These are phyloP conservation scores for Drymodes brunneopygia DNA, from an alignment of 2,113 vertebrate species.

Conservation along the genomic window DNA sequence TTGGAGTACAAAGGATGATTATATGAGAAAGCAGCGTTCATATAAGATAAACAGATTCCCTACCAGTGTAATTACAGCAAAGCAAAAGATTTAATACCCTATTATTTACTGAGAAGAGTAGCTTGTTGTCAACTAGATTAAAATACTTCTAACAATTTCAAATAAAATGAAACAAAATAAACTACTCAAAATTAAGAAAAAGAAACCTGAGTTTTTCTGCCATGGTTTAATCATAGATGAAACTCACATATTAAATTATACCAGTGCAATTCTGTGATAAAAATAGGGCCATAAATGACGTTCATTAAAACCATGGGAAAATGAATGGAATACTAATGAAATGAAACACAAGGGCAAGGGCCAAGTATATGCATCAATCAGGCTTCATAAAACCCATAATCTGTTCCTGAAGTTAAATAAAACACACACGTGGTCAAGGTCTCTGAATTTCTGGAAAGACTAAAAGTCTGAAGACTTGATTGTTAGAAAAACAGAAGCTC, in stretches of 20 bases:
- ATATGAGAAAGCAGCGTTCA: neutral
- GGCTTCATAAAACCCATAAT: neutral
- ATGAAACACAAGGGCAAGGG: rapidly evolving
- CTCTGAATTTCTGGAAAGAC: neutral
- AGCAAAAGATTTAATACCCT: neutral
- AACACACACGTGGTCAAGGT: neutral
- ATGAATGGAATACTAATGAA: neutral
- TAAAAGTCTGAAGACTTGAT: neutral
- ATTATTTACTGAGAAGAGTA: neutral
- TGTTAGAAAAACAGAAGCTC: neutral
- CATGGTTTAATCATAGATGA: neutral
- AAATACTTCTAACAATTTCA: neutral
- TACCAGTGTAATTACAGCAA: neutral
- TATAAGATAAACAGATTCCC: neutral
- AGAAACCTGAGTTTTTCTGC: neutral
- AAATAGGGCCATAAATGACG: neutral
- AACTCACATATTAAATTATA: neutral
- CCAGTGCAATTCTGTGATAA: neutral
- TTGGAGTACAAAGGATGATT: neutral
- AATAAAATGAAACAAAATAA: neutral
- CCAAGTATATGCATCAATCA: neutral
- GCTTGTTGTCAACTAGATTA: neutral
- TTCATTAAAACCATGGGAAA: neutral
- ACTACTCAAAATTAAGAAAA: neutral
- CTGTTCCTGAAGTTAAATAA: neutral